Evolutionary conservation across 2,797 vertebrate genomes (phyloP).

Genomic region (Ciconia nigra): DNA sequence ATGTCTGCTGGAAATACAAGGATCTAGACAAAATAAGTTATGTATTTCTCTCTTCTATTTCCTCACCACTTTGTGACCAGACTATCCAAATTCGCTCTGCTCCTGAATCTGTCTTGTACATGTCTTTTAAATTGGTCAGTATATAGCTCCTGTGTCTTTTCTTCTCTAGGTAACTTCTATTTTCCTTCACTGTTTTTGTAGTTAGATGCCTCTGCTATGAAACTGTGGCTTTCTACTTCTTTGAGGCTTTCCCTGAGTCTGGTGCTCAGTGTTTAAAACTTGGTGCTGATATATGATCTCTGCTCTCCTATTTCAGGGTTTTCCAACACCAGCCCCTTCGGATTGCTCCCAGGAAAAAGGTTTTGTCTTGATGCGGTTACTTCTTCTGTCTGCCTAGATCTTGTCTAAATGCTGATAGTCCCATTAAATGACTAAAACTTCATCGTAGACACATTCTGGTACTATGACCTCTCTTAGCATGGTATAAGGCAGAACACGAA

Average conservation of each 20-base stretch:
- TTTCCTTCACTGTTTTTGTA: background rate
- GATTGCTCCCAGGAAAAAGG: background rate
- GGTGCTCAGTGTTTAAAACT: background rate
- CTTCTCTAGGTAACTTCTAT: background rate
- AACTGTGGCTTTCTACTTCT: background rate
- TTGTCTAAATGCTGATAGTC: background rate
- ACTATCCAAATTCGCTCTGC: background rate
- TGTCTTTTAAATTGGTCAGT: background rate
- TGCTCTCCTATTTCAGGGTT: background rate
- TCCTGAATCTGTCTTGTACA: background rate
- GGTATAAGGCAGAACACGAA: background rate
- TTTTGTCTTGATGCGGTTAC: background rate
- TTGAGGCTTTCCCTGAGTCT: background rate
- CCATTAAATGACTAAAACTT: background rate
- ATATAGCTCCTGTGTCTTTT: background rate
- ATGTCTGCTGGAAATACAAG: background rate
- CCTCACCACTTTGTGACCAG: background rate
- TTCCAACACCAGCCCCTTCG: background rate
- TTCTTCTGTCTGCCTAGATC: background rate
- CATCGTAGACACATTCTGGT: rapidly evolving
- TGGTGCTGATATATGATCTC: background rate
- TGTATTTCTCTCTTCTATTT: background rate
- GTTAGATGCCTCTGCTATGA: background rate
- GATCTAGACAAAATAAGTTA: background rate
- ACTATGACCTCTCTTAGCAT: background rate